A percentile compares a stretch with the other conserved stretches of the same genome.
These are phyloP conservation scores for Dolichoris vasculosae DNA, from an alignment of 1,140 invertebrate genomes.

Conservation along the genomic window DNA sequence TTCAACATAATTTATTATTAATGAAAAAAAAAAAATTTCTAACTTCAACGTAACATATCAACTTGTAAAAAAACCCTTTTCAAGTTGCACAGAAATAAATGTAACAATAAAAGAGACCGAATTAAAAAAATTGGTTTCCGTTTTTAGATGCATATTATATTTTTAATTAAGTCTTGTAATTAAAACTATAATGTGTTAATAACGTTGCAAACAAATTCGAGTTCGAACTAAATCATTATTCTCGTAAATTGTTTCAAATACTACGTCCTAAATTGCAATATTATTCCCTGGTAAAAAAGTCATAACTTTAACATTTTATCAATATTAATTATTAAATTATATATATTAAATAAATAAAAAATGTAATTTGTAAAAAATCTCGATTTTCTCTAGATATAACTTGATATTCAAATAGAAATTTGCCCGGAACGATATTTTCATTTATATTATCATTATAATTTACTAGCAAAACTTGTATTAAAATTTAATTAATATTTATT, in stretches of 20 bases:
- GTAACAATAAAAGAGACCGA: not conserved
- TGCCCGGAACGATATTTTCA: too few species aligned
- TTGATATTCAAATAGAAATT: too few species aligned
- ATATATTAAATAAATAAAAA: constrained; percentile 7
- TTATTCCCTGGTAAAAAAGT: constrained; percentile 35
- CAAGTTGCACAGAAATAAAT: not conserved
- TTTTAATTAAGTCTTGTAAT: not conserved
- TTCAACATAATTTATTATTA: not conserved
- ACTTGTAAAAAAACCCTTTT: not conserved
- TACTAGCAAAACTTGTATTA: not conserved
- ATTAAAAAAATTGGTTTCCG: not conserved
- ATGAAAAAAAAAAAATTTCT: constrained; percentile 21
- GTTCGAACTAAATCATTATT: not conserved
- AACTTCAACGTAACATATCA: constrained; percentile 2
- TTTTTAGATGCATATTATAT: not conserved
- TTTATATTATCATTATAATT: not conserved
- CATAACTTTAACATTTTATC: not conserved
- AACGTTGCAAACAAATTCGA: not conserved
- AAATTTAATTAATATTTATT: not conserved
- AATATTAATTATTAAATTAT: too few species aligned
- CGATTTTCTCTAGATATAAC: too few species aligned
- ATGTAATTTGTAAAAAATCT: too few species aligned
- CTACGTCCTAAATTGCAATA: not conserved
- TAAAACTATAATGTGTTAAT: constrained; percentile 4
- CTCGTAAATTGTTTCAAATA: not conserved